These are phyloP conservation scores for Gastracanthus pulcherrimus DNA, from an alignment of 2,888 invertebrate species.

Conservation along the genomic window DNA sequence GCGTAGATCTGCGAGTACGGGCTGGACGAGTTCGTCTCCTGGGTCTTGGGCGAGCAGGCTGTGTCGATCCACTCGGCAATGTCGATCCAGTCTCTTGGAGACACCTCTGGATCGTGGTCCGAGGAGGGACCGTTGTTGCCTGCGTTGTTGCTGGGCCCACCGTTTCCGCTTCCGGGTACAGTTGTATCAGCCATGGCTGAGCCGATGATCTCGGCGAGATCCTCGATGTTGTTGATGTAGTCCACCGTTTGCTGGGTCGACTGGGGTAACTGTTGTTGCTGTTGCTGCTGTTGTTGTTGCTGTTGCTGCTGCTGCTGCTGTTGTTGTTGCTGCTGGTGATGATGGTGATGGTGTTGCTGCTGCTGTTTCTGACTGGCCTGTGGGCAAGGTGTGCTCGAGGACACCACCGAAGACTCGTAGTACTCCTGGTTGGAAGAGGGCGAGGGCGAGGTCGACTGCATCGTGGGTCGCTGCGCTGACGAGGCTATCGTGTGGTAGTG, in stretches of 20 bases:
- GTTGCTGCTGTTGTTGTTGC: constrained; percentile 72
- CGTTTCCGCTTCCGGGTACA: constrained; percentile 83
- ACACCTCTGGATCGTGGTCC: constrained; percentile 79
- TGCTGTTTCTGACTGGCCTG: constrained; percentile 66
- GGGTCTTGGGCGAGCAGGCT: constrained; percentile 84
- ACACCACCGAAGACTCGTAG: constrained; percentile 77
- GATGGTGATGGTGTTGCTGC: constrained; percentile 79
- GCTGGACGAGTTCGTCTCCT: constrained; percentile 78
- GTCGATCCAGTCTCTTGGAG: constrained; percentile 89
- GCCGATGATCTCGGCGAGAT: constrained; percentile 92
- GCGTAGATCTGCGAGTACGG: constrained; percentile 78
- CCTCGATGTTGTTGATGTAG: constrained; percentile 72
- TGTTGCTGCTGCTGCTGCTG: constrained; percentile 81
- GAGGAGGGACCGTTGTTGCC: constrained; percentile 68
- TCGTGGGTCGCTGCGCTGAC: constrained; percentile 72
- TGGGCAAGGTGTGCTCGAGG: constrained; percentile 78
- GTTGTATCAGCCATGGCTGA: constrained; percentile 94
- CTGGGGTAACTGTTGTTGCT: constrained; percentile 78
- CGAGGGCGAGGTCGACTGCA: constrained; percentile 74
- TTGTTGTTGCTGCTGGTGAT: constrained; percentile 82
- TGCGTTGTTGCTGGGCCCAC: constrained; percentile 60
- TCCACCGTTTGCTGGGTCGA: constrained; percentile 76
- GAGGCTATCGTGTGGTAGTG: constrained; percentile 91
- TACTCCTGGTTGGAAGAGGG: constrained; percentile 75
- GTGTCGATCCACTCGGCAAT: constrained; percentile 92